Base-by-base conservation (phyloP, 2,797 vertebrate species). In the Eurystomus glaucurus region DNA sequence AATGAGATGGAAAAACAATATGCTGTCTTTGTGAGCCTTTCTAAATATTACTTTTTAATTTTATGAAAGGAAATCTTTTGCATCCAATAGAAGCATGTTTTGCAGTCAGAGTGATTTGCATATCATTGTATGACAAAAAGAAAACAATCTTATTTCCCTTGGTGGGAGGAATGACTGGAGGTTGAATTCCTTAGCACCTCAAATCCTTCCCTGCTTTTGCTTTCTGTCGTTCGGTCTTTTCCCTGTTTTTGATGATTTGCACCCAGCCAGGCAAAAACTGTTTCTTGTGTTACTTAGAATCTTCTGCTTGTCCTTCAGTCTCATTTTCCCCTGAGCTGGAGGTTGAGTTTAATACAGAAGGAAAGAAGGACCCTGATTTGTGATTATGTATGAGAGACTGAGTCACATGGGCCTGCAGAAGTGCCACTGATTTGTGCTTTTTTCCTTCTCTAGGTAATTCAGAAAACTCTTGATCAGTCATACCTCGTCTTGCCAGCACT, bases 1-100 rank as follows among this genome's bases (percentile, higher is more conserved):
- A 97, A 93, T 92, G 76, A 96, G 88, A 96, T 5, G 79, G 88
- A 86, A 97, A 98, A 96, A 79, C 87, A 96, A 86, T 91, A 92
- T 39, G 14, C 79, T 93, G 55, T 68, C 61, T 84, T 94, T 93
- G 80, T 93, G 75, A 96, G 54, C 74, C 69, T 95, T 91, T 96
- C 92, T 81, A 78, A 97, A 94, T 61, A 85, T 43, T 79, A 57
- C 64, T 94, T 96, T 93, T 95, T 85, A 81, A 95, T 95, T 96
- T 97, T 90, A 88, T 52, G 85, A 88, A 90, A 81, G 51, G 71
- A 95, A 88, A 88, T 77, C 69, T 96, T 97, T 92, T 77, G 23
- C 87, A 93, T 96, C 74, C 90, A 88, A 41, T 90, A 94, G 80
- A 88, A 89, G 35, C 28, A 35, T 75, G 79, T 85, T 96, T 95